Conservation (phyloP, 2,888 invertebrate genomes). For the Netelia melanura region DNA sequence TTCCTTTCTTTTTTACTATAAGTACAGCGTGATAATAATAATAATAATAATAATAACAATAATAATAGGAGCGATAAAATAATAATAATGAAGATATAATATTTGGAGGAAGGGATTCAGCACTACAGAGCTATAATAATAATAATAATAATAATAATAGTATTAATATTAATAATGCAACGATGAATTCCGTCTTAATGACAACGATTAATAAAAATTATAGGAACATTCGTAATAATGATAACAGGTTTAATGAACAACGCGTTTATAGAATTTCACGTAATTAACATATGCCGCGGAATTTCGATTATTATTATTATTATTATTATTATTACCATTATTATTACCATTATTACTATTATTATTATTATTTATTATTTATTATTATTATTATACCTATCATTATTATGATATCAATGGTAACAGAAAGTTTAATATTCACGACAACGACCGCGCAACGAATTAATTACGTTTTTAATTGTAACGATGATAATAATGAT, state of each 20-base stretch:
- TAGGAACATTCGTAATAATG: slow-evolving; percentile 39
- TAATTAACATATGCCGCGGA: slow-evolving; percentile 21
- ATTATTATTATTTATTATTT: too few species aligned
- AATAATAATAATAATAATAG: slow-evolving; percentile 28
- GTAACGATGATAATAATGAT: slow-evolving; percentile 5
- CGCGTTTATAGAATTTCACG: neutral
- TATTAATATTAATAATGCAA: slow-evolving; percentile 31
- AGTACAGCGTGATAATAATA: slow-evolving; percentile 73
- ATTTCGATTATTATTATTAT: slow-evolving; percentile 43
- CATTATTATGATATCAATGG: slow-evolving; percentile 17
- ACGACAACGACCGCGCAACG: neutral
- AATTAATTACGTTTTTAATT: slow-evolving; percentile 14
- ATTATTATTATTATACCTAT: too few species aligned
- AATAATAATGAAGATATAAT: slow-evolving; percentile 50
- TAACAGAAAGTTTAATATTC: slow-evolving; percentile 26
- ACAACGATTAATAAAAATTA: slow-evolving; percentile 54
- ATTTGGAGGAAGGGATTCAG: slow-evolving; percentile 48
- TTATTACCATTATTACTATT: too few species aligned
- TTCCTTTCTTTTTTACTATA: slow-evolving; percentile 35
- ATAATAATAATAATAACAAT: slow-evolving; percentile 46
- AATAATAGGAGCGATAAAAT: slow-evolving; percentile 64
- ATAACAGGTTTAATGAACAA: slow-evolving; percentile 45
- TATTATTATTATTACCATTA: slow-evolving; percentile 30
- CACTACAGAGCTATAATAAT: slow-evolving; percentile 38
- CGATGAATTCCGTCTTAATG: slow-evolving; percentile 45